Evolutionary conservation across 2,113 vertebrate genomes (phyloP).

Genomic region (Platysteira castanea): DNA sequence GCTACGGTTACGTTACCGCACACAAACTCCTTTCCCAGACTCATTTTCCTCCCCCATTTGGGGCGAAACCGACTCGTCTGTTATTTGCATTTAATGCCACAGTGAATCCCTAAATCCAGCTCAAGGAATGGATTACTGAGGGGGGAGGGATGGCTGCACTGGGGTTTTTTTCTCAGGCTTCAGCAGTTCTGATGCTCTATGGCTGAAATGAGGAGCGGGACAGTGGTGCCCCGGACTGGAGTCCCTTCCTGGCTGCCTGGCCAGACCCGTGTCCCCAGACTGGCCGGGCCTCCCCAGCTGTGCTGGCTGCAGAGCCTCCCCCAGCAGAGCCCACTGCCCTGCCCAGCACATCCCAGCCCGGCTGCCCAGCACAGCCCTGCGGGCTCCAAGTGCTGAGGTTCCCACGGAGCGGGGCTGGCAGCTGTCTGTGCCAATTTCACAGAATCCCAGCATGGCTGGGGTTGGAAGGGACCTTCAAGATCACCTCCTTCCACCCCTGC

Average conservation of each 20-base stretch:
- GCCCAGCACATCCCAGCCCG: neutral
- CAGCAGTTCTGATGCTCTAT: neutral
- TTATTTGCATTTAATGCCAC: constrained; percentile 31
- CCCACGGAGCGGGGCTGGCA: neutral
- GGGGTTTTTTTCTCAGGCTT: neutral
- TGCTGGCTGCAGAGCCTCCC: neutral
- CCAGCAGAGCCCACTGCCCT: neutral
- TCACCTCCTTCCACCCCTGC: neutral
- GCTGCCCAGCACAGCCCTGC: neutral
- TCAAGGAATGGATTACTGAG: constrained; percentile 45
- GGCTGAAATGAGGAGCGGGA: neutral
- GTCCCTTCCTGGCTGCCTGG: neutral
- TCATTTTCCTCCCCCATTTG: neutral
- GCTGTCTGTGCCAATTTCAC: neutral
- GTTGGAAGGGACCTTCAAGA: neutral
- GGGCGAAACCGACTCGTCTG: neutral
- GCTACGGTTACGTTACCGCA: constrained; percentile 17
- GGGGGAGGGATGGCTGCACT: neutral
- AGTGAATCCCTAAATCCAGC: constrained; percentile 55
- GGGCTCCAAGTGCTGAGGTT: rapidly evolving
- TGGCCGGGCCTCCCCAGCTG: rapidly evolving
- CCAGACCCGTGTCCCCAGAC: neutral
- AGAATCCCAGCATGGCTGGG: rapidly evolving
- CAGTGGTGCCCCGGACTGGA: rapidly evolving
- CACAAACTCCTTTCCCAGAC: constrained; percentile 45